Base-by-base conservation (phyloP, 2,797 vertebrate species). In the Sebastes taczanowskii region DNA sequence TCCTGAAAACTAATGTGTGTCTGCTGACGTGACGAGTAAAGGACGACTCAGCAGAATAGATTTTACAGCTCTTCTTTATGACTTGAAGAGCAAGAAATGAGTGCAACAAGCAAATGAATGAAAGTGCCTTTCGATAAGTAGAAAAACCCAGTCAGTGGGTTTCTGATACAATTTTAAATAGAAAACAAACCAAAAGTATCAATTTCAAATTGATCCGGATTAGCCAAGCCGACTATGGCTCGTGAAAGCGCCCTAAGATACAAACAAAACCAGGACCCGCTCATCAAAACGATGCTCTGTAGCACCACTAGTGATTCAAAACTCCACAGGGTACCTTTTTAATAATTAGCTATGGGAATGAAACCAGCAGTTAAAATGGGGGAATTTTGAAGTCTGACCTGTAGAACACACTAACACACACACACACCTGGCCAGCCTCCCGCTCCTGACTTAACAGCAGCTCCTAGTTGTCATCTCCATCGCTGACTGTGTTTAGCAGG, bases 391-490 rank as follows among this genome's bases (percentile, higher is more conserved):
- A 55, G 32, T 53, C 34, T 56, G 55, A 77, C 53, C 64, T 74
- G 59, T 72, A 42, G 27, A 46, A 27, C n/a, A 58, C 30, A 27
- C 9, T 23, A 23, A 46, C 27, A 70, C 49, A 46, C 27, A 46
- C 27, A 70, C 49, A 77, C 73, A 77, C 61, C 46, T 73, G 71
- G 73, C 59, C 6, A 3, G 25, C 20, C 35, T 81, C 74, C 66
- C 79, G 20, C 58, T 74, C 46, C 23, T 18, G 11, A 76, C 42
- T 86, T 65, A 46, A 62, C 58, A 80, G 69, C 66, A 77, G 74
- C 74, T 83, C 64, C 76, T 32, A 49, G 74, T 64, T 89, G 64
- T 90, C 82, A 71, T 74, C 73, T 80, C 61, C 65, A 69, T 86
- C 29, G 61, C 53, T 49, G 46, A 49, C 46, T n/a, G 73, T 56